Base-by-base conservation (phyloP, 1,140 invertebrate genomes). In the Muscidifurax raptorellus region DNA sequence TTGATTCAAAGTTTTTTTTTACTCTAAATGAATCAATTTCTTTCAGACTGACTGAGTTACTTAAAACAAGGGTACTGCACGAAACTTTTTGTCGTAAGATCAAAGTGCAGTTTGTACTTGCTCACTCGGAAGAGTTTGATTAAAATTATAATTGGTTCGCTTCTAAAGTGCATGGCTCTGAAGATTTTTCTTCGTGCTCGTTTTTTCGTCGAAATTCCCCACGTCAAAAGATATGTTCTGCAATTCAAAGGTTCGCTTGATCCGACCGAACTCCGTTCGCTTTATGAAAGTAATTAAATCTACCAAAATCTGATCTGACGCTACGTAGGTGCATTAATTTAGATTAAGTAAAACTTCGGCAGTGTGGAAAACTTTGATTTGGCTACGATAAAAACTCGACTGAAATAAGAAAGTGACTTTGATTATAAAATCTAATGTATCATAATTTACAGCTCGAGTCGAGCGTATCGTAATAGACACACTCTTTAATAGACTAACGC, bases 131-230 rank as follows among this genome's bases (percentile, higher is more conserved):
- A 79, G 40, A 84, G 76, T 79, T 79, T 84, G 76, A 84, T 84
- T 78, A 84, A 79, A 84, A 72, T 74, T 79, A 74, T 71, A 74
- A 79, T 79, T 83, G 66, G 44, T 74, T 82, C 59, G 22, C 4
- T 64, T 27, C 36, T 64, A 75, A 82, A 82, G 67, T 52, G n/a
- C 7, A 40, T 10, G 22, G 18, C 27, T 59, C 25, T 40, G 22
- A 27, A 75, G 72, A 25, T 75, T 75, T 47, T 27, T 75, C 27
- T 32, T 74, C 40, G 5, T 44, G 12, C 10, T 44, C 9, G 7
- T 30, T 59, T 75, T 75, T 10, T 27, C 25, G n/a, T 36, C 36
- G 22, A 47, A 75, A 44, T 9, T 5, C 40, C 4, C 40, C 22
- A n/a, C 30, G 3, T 40, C 30, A 36, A 59, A 59, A 59, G 52